Evolutionary conservation across 1,140 invertebrate species (phyloP).

Genomic region (Drosophila pallidifrons): DNA sequence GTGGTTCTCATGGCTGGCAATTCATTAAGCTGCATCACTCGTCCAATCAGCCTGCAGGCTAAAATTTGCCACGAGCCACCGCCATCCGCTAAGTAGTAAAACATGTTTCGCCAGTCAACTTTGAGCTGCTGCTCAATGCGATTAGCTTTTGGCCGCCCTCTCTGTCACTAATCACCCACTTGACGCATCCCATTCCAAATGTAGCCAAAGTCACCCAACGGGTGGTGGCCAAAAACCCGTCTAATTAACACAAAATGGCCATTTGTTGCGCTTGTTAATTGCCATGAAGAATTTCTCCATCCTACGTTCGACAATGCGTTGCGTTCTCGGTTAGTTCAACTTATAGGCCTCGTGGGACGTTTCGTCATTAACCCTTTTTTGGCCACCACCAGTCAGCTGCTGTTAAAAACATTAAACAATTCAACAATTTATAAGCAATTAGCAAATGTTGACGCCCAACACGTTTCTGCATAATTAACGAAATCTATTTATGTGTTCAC

Average conservation of each 20-base stretch:
- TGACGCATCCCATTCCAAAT: background rate
- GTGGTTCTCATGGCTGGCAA: constrained; percentile 26
- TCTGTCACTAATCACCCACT: constrained; percentile 36
- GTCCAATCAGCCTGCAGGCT: constrained; percentile 35
- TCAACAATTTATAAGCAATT: constrained; percentile 79
- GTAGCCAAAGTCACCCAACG: background rate
- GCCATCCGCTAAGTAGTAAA: constrained; percentile 41
- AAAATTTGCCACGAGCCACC: background rate
- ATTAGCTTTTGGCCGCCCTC: constrained; percentile 47
- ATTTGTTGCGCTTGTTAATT: constrained; percentile 75
- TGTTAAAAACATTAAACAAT: constrained; percentile 67
- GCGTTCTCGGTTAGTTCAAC: constrained; percentile 9
- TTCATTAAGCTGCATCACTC: constrained; percentile 29
- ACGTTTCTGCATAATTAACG: constrained; percentile 59
- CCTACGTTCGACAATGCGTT: constrained; percentile 2
- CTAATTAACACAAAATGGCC: constrained; percentile 75
- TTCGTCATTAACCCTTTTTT: constrained; percentile 70
- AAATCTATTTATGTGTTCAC: constrained; percentile 53
- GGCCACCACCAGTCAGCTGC: constrained; percentile 40
- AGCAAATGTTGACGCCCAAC: constrained; percentile 50
- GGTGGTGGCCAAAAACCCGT: constrained; percentile 3
- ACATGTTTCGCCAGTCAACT: constrained; percentile 32
- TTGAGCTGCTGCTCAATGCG: constrained; percentile 34
- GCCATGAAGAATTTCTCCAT: constrained; percentile 14
- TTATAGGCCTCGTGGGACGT: constrained; percentile 45